phyloP scores from a whole-genome alignment of 2,797 vertebrate species.

The Acanthis flammea region DNA sequence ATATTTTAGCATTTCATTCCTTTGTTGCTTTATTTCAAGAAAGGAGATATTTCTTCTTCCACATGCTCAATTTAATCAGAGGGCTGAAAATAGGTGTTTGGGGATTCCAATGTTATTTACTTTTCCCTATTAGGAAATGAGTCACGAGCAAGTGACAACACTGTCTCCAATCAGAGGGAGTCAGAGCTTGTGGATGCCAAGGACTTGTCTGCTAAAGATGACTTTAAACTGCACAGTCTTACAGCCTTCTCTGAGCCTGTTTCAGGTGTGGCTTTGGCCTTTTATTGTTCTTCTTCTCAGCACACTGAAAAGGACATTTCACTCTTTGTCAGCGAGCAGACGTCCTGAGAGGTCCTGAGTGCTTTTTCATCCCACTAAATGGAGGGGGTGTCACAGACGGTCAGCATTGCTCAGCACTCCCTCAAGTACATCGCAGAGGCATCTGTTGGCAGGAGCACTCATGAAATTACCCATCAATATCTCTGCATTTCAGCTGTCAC shows the following conservation, averaged over 20 bases:
- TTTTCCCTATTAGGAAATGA: constrained; percentile 53
- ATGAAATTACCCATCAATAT: constrained; percentile 15
- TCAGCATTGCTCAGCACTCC: background rate
- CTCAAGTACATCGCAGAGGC: background rate
- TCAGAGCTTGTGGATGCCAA: constrained; percentile 4
- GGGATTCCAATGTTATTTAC: constrained; percentile 26
- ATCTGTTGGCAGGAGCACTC: background rate
- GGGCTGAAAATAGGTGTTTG: constrained; percentile 33
- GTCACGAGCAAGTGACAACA: background rate
- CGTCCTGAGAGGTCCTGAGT: background rate
- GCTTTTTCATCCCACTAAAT: background rate
- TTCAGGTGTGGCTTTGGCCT: background rate
- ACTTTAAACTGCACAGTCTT: background rate
- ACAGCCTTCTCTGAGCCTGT: background rate
- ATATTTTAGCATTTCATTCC: background rate
- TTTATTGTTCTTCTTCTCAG: background rate
- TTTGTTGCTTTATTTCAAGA: background rate
- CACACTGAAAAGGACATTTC: background rate
- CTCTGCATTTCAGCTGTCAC: constrained; percentile 16
- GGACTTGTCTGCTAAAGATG: background rate
- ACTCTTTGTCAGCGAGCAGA: background rate
- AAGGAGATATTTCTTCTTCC: background rate
- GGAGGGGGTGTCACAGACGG: background rate
- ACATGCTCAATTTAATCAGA: background rate
- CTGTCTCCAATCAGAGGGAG: constrained; percentile 8